Evolutionary conservation across 92 coral and sea anemone genomes (phyloP).

Genomic region (Zoanthus gigantus): DNA sequence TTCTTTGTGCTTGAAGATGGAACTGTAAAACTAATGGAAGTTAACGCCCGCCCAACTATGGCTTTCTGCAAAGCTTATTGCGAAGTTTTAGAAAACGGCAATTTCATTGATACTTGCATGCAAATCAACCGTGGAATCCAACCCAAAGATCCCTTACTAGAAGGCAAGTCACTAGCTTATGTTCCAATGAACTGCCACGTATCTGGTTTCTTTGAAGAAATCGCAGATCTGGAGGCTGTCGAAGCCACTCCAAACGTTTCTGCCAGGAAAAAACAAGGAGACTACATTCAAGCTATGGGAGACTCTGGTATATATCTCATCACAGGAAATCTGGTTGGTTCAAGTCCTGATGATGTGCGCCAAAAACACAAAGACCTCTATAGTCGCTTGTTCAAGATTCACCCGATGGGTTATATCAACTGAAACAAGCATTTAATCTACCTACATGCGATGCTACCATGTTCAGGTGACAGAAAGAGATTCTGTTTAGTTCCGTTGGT

Average conservation of each 20-base stretch:
- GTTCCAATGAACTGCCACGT: conserved; percentile 1
- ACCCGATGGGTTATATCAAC: conserved; percentile 14
- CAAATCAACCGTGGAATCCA: conserved; percentile 9
- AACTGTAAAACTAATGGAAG: conserved; percentile 8
- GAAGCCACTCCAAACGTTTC: not conserved
- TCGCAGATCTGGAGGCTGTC: not conserved
- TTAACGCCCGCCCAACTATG: not conserved
- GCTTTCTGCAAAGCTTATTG: conserved; percentile 13
- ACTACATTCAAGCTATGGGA: conserved; percentile 3
- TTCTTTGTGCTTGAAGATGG: conserved; percentile 18
- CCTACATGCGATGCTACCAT: too few species aligned
- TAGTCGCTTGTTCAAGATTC: not conserved
- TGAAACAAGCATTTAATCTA: not conserved
- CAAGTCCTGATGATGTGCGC: conserved; percentile 3
- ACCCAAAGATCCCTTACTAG: not conserved
- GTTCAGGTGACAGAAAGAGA: too few species aligned
- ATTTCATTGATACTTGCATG: conserved; percentile 9
- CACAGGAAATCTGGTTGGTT: not conserved
- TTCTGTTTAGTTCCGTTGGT: too few species aligned
- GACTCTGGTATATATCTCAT: conserved; percentile 10
- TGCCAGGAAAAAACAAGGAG: conserved; percentile 9
- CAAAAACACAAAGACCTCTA: conserved; percentile 5
- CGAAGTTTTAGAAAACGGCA: conserved; percentile 16
- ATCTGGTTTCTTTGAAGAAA: not conserved
- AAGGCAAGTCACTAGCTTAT: not conserved